Evolutionary conservation across 2,113 vertebrate species (phyloP).

Genomic region (Spilogale gracilis): DNA sequence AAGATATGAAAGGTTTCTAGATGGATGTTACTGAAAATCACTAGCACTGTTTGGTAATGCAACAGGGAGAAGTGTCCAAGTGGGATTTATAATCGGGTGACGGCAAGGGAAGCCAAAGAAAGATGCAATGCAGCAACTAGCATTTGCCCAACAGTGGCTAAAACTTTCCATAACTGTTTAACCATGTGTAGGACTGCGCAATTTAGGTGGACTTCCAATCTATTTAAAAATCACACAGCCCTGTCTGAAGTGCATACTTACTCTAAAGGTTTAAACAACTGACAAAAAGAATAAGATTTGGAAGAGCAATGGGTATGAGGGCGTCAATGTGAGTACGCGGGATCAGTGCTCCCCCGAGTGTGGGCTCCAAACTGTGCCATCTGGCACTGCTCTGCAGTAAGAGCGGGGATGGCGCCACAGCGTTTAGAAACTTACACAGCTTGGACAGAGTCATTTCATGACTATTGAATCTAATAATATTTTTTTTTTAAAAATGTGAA

Average conservation of each 20-base stretch:
- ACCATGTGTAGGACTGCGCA: neutral
- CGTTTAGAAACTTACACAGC: neutral
- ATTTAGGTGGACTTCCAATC: neutral
- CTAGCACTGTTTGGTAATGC: neutral
- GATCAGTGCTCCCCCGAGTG: neutral
- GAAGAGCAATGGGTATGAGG: neutral
- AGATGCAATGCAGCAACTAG: neutral
- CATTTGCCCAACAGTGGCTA: neutral
- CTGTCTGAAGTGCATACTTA: neutral
- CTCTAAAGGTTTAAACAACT: neutral
- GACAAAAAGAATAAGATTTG: neutral
- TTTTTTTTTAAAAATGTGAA: neutral
- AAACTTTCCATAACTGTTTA: neutral
- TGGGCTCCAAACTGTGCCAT: neutral
- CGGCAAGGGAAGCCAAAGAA: neutral
- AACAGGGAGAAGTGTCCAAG: neutral
- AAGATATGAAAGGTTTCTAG: neutral
- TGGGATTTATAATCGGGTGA: neutral
- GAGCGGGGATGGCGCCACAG: neutral
- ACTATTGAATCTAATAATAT: neutral
- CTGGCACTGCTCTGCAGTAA: neutral
- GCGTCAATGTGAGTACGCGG: neutral
- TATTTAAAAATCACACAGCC: constrained; percentile 23
- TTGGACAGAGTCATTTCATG: neutral
- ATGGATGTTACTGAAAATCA: neutral